A percentile compares a stretch with the other conserved stretches of the same genome.
phyloP scores from a whole-genome alignment of 1,140 invertebrate species.

The Zeugodacus cucurbitae region DNA sequence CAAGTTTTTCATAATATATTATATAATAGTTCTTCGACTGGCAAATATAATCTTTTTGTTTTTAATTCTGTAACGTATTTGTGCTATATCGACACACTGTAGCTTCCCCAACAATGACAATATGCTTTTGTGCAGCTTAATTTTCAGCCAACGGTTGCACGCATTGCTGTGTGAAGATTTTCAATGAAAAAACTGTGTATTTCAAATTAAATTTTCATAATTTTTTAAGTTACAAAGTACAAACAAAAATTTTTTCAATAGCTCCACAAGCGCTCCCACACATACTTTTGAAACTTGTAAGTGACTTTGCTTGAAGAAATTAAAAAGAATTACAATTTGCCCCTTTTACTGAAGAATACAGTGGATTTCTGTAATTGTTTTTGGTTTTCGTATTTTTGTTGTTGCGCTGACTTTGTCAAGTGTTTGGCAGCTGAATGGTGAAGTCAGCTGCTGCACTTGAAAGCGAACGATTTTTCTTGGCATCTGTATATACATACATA shows the following conservation, averaged over 20 bases:
- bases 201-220: not conserved
- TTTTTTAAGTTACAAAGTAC: not conserved
- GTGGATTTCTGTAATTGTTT: not conserved
- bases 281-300: not conserved
- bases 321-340: not conserved
- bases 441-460: not conserved
- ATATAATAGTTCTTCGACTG: too few species aligned
- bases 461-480: not conserved
- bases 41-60: too few species aligned
- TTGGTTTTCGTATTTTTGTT: not conserved
- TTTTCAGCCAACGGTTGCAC: not conserved
- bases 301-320: not conserved
- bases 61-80: not conserved
- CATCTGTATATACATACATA: not conserved
- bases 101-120: not conserved
- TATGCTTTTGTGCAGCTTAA: too few species aligned
- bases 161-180: not conserved
- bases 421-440: not conserved
- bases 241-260: not conserved
- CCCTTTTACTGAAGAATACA: not conserved
- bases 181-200: not conserved
- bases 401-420: not conserved
- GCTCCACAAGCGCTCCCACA: not conserved
- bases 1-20: too few species aligned
- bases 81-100: not conserved